These are phyloP conservation scores for Styela clava DNA, from an alignment of 23 tunicate species.

Conservation along the genomic window DNA sequence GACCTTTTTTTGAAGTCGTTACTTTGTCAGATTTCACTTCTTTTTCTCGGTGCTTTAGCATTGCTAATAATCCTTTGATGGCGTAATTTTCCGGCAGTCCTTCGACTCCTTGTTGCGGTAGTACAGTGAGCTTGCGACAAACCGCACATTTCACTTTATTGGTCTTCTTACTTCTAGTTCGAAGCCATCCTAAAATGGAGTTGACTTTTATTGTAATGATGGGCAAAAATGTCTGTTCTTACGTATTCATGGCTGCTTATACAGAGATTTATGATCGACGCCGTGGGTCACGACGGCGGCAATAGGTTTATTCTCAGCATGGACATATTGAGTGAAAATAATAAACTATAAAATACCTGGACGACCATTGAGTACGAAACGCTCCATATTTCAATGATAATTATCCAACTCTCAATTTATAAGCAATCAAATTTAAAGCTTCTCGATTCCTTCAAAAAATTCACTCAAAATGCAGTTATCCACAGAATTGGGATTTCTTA, in stretches of 20 bases:
- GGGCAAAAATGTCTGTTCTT: not conserved
- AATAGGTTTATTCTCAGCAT: too few relatives aligned
- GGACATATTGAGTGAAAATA: too few relatives aligned
- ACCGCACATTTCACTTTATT: slow-evolving; percentile 46
- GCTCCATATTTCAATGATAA: too few relatives aligned
- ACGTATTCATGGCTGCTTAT: not conserved
- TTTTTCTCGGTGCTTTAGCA: slow-evolving; percentile 23
- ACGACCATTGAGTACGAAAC: too few relatives aligned
- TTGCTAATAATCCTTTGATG: slow-evolving; percentile 31
- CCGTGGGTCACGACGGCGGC: too few relatives aligned
- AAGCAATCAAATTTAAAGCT: too few relatives aligned
- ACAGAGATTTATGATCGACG: too few relatives aligned
- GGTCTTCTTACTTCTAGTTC: slow-evolving; percentile 12
- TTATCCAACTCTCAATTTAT: too few relatives aligned
- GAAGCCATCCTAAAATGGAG: slow-evolving; percentile 16
- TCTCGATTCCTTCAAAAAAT: too few relatives aligned
- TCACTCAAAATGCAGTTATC: too few relatives aligned
- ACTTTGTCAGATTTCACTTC: not conserved
- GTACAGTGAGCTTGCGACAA: slow-evolving; percentile 42
- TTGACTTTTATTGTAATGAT: not conserved
- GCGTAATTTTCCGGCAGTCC: slow-evolving; percentile 45
- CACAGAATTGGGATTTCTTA: too few relatives aligned
- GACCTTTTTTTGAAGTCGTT: not conserved
- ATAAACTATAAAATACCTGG: too few relatives aligned
- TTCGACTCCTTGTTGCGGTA: slow-evolving; percentile 32